These are phyloP conservation scores for Physella acuta DNA, from an alignment of 1,140 invertebrate genomes.

Conservation along the genomic window DNA sequence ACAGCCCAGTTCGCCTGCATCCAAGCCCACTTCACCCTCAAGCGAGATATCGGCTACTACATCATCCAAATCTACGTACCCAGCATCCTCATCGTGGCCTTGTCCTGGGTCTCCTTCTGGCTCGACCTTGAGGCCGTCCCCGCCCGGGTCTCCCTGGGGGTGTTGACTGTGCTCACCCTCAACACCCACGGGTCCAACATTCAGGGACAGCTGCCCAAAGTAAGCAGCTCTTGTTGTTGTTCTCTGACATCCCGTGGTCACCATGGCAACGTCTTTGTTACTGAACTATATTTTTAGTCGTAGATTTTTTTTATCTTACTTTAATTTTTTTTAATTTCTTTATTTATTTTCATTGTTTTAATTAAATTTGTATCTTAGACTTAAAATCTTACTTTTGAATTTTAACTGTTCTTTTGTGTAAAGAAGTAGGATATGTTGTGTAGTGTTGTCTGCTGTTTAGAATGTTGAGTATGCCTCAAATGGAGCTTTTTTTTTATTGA, in stretches of 20 bases:
- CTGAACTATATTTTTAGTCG: background rate
- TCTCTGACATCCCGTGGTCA: background rate
- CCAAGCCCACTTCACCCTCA: conserved; percentile 62
- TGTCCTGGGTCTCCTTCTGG: conserved; percentile 97
- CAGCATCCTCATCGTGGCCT: conserved; percentile 87
- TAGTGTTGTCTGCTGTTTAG: no score
- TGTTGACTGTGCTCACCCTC: conserved; percentile 45
- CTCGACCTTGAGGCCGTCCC: conserved; percentile 67
- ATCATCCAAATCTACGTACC: conserved; percentile 90
- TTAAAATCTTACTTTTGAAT: no score
- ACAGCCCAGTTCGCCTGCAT: conserved; percentile 35
- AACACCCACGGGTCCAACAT: conserved; percentile 40
- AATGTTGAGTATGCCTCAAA: no score
- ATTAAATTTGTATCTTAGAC: no score
- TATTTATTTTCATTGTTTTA: no score
- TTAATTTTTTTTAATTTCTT: no score
- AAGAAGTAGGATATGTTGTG: no score
- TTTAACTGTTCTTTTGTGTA: no score
- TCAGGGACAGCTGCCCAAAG: conserved; percentile 36
- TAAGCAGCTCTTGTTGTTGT: background rate
- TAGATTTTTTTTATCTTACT: background rate
- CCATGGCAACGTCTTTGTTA: background rate
- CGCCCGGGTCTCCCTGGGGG: conserved; percentile 65
- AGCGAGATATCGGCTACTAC: conserved; percentile 88
- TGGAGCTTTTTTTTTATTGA: no score